Conservation (phyloP, 1,140 invertebrate species). For the Tetramorium simillimum region DNA sequence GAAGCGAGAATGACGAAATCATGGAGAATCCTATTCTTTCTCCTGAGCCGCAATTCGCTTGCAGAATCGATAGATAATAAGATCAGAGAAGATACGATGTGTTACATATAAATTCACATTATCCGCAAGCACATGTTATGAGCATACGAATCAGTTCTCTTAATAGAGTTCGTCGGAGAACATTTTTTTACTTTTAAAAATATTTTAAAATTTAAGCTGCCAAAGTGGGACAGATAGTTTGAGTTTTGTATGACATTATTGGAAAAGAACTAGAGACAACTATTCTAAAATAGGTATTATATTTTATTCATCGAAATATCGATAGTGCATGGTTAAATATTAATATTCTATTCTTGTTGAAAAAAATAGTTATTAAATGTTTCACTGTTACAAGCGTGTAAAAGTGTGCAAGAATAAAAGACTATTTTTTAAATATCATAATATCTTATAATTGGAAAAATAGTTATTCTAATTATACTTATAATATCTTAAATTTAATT, state of each 20-base stretch:
- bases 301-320: conserved; percentile 15
- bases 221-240: conserved; percentile 3
- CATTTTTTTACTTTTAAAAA: conserved; percentile 22
- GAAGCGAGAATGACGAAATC: conserved; percentile 10
- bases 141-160: not conserved
- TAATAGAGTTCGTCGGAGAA: not conserved
- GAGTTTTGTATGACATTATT: not conserved
- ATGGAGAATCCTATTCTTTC: not conserved
- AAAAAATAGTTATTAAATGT: not conserved
- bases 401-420: not conserved
- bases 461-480: not conserved
- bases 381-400: not conserved
- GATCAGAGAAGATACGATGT: not conserved
- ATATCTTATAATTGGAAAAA: not conserved
- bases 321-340: not conserved
- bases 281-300: conserved; percentile 16
- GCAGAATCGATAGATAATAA: not conserved
- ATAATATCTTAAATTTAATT: not conserved
- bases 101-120: not conserved
- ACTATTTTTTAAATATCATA: not conserved
- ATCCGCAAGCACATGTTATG: not conserved
- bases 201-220: not conserved
- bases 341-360: not conserved
- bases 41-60: not conserved
- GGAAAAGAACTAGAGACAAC: not conserved